These are phyloP conservation scores for Leuciscus waleckii DNA, from an alignment of 2,797 vertebrate genomes.

Conservation along the genomic window DNA sequence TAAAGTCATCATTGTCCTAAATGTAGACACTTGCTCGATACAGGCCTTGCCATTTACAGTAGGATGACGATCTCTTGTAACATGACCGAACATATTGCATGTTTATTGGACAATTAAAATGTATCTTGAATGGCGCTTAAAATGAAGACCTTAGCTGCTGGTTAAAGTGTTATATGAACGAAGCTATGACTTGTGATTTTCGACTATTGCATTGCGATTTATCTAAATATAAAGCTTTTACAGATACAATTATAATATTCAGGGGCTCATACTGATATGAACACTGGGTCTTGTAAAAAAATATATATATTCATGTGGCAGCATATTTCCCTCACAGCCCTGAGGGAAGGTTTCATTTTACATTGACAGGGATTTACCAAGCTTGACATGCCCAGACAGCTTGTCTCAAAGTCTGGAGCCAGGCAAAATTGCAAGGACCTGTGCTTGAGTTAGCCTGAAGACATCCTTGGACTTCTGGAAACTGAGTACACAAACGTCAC, in stretches of 20 bases:
- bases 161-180: background rate
- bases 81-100: slow-evolving; percentile 35
- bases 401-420: slow-evolving; percentile 40
- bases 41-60: slow-evolving; percentile 36
- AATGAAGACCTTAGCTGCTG: background rate
- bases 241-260: slow-evolving; percentile 8
- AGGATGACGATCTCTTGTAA: slow-evolving; percentile 31
- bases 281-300: slow-evolving; percentile 26
- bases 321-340: slow-evolving; percentile 32
- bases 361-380: slow-evolving; percentile 46
- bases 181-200: background rate
- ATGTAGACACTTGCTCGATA: slow-evolving; percentile 1
- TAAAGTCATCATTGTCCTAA: slow-evolving; percentile 3
- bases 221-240: background rate
- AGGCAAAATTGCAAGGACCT: slow-evolving; percentile 19
- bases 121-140: slow-evolving; percentile 14
- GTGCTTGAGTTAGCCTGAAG: slow-evolving; percentile 29
- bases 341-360: slow-evolving; percentile 47
- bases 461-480: slow-evolving; percentile 28
- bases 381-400: slow-evolving; percentile 53
- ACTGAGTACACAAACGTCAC: slow-evolving; percentile 25
- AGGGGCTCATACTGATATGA: background rate
- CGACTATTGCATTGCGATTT: background rate
- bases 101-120: slow-evolving; percentile 41
- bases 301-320: slow-evolving; percentile 26